Conservation (phyloP, 1,140 invertebrate genomes). For the Macrosteles quadrilineatus region DNA sequence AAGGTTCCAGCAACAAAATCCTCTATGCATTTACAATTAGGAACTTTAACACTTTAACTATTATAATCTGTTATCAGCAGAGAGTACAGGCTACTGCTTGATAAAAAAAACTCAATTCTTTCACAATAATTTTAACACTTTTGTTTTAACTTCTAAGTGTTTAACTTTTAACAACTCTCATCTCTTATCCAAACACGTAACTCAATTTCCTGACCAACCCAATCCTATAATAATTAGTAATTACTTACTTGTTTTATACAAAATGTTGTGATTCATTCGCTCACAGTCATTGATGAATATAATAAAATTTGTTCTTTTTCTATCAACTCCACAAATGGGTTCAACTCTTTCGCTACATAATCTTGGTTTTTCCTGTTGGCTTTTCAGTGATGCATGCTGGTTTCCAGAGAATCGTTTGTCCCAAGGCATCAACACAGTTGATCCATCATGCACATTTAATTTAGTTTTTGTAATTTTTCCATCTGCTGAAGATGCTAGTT, state of each 20-base stretch:
- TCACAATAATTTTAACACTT: too few species aligned
- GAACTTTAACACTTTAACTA: too few species aligned
- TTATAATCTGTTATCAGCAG: too few species aligned
- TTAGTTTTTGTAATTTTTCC: background rate
- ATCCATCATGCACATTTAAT: background rate
- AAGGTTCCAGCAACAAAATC: too few species aligned
- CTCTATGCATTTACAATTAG: too few species aligned
- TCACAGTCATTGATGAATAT: background rate
- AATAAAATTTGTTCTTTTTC: background rate
- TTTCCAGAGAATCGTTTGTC: background rate
- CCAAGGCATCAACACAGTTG: background rate
- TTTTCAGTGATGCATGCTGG: background rate
- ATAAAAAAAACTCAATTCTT: too few species aligned
- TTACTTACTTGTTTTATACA: slow-evolving; percentile 11
- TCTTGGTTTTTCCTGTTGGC: background rate
- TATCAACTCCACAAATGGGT: background rate
- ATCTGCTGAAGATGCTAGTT: background rate
- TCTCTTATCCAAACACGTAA: too few species aligned
- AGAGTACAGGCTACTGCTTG: too few species aligned
- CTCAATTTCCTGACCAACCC: too few species aligned
- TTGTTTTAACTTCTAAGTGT: too few species aligned
- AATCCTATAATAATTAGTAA: too few species aligned
- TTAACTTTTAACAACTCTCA: too few species aligned
- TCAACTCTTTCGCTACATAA: background rate
- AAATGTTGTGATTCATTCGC: background rate